Conservation (phyloP, 2,888 invertebrate genomes). For the Limnephilus auricula region DNA sequence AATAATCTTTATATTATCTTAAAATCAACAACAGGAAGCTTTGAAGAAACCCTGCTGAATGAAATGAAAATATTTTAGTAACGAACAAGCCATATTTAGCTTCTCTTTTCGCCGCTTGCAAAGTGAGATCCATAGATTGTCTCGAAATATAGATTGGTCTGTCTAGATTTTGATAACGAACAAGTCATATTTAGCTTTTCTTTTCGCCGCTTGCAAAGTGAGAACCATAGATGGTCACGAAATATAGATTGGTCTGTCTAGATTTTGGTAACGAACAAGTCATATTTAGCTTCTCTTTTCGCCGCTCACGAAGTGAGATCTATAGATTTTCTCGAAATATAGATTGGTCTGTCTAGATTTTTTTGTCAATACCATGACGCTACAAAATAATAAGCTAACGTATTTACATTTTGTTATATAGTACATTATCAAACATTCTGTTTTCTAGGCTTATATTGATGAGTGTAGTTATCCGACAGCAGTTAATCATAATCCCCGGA, state of each 20-base stretch:
- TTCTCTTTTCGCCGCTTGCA: not conserved
- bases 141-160: not conserved
- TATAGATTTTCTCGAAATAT: not conserved
- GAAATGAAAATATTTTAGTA: not conserved
- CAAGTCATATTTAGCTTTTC: not conserved
- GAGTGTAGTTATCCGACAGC: not conserved
- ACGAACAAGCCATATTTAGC: not conserved
- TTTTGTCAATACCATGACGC: not conserved
- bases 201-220: not conserved
- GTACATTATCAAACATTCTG: not conserved
- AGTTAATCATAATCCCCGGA: conserved; percentile 2
- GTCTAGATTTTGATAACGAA: not conserved
- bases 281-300: not conserved
- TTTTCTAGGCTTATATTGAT: conserved; percentile 15
- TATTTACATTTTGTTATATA: not conserved
- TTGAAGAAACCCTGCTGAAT: not conserved
- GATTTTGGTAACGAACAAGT: not conserved
- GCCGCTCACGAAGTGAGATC: not conserved
- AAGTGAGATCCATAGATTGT: not conserved
- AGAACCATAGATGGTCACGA: not conserved
- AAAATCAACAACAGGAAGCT: not conserved
- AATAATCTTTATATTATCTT: not conserved
- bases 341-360: not conserved
- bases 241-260: not conserved
- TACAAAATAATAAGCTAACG: not conserved